phyloP scores from a whole-genome alignment of 2,888 invertebrate genomes.

The Vanessa cardui region DNA sequence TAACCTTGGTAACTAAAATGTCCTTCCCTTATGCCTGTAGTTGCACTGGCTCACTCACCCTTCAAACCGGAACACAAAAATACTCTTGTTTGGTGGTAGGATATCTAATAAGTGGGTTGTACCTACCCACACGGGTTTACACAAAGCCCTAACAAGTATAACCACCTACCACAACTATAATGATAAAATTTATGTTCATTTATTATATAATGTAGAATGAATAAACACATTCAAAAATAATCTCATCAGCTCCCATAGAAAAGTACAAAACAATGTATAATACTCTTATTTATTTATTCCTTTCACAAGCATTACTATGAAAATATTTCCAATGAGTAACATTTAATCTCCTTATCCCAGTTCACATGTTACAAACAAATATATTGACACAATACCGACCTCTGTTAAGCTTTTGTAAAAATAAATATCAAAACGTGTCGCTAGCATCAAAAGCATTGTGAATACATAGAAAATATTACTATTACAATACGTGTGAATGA shows the following conservation, averaged over 20 bases:
- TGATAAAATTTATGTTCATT: no score
- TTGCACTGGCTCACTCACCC: no score
- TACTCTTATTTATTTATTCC: neutral
- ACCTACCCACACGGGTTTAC: no score
- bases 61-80: no score
- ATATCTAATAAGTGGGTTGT: no score
- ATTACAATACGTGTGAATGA: neutral
- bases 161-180: no score
- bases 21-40: no score
- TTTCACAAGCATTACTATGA: neutral
- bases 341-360: slow-evolving; percentile 4
- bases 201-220: no score
- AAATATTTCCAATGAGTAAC: neutral
- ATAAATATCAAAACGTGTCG: slow-evolving; percentile 7
- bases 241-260: neutral
- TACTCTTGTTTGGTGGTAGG: no score
- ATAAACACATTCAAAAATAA: no score
- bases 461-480: neutral
- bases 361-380: slow-evolving; percentile 2
- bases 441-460: neutral
- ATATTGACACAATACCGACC: neutral
- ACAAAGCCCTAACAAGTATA: no score
- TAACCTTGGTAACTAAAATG: no score
- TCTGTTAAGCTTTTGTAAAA: neutral
- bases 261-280: neutral